Evolutionary conservation across 2,113 vertebrate species (phyloP).

Genomic region (Colistium nudipinnis): DNA sequence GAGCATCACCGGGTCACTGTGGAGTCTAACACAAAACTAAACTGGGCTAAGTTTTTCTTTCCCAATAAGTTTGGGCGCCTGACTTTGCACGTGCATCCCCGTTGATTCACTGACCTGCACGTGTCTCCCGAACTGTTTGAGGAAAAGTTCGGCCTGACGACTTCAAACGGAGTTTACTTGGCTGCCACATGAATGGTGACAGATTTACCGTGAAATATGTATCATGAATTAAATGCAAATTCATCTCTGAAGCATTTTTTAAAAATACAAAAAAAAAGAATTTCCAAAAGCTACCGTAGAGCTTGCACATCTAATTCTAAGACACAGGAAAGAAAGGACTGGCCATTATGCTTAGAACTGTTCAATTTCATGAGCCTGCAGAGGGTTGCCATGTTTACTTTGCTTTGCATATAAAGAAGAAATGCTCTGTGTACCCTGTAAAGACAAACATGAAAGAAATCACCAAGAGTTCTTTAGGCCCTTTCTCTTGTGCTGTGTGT

Average conservation of each 20-base stretch:
- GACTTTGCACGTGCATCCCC: slow-evolving; percentile 3
- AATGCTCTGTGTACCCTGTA: slow-evolving; percentile 61
- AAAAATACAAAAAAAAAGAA: slow-evolving; percentile 20
- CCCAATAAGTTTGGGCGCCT: slow-evolving; percentile 31
- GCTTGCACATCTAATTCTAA: slow-evolving; percentile 57
- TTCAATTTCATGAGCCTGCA: slow-evolving; percentile 65
- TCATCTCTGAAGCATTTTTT: slow-evolving; percentile 51
- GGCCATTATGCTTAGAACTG: slow-evolving; percentile 55
- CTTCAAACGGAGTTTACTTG: slow-evolving; percentile 34
- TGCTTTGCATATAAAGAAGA: slow-evolving; percentile 64
- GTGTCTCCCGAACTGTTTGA: slow-evolving; percentile 26
- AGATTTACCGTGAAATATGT: slow-evolving; percentile 51
- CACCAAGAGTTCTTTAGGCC: slow-evolving; percentile 68
- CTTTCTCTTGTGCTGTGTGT: slow-evolving; percentile 69
- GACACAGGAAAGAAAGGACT: slow-evolving; percentile 57
- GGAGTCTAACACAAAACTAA: slow-evolving; percentile 53
- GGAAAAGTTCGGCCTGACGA: slow-evolving; percentile 43
- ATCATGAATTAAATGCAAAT: slow-evolving; percentile 65
- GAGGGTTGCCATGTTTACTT: slow-evolving; percentile 65
- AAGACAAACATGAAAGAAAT: slow-evolving; percentile 76
- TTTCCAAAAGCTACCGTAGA: slow-evolving; percentile 25
- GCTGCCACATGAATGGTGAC: slow-evolving; percentile 34
- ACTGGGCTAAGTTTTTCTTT: slow-evolving; percentile 52
- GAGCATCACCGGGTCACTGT: slow-evolving; percentile 55
- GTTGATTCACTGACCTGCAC: slow-evolving; percentile 34